phyloP scores from a whole-genome alignment of 2,113 vertebrate species.

The Spheniscus mendiculus region DNA sequence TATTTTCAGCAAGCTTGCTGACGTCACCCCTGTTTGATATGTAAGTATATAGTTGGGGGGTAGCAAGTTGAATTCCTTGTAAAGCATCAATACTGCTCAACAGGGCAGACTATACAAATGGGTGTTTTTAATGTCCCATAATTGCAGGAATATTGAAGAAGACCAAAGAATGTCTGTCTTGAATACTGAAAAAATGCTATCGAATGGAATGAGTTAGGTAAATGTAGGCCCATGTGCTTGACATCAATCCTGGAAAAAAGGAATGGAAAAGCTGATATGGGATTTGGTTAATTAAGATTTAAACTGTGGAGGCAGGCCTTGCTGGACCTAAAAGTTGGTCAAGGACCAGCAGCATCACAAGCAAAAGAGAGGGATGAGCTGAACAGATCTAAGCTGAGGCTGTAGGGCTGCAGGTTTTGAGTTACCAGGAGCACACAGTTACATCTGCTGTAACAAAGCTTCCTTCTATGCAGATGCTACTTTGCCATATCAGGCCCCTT shows the following conservation, averaged over 20 bases:
- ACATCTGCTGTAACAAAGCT: not conserved
- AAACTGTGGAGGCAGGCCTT: not conserved
- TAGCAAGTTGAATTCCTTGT: not conserved
- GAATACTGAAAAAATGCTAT: not conserved
- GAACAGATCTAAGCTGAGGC: accelerated
- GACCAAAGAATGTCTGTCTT: not conserved
- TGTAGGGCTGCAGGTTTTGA: not conserved
- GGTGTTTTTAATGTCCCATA: not conserved
- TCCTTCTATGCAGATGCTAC: not conserved
- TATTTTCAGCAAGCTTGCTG: not conserved
- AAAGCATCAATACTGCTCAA: not conserved
- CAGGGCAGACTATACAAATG: not conserved
- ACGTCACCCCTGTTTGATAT: not conserved
- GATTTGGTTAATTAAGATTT: not conserved
- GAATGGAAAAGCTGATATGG: not conserved
- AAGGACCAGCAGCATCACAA: not conserved
- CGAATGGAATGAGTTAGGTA: not conserved
- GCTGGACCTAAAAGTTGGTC: not conserved
- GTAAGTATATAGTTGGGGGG: not conserved
- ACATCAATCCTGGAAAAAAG: not conserved
- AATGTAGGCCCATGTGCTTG: not conserved
- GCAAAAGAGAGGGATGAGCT: not conserved
- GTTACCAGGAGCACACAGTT: not conserved
- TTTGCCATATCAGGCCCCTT: not conserved
- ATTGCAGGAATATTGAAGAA: not conserved